Percentiles rank a stretch among this genome's conserved stretches.
Conservation (phyloP, 2,113 vertebrate species). For the Cyanistes caeruleus region DNA sequence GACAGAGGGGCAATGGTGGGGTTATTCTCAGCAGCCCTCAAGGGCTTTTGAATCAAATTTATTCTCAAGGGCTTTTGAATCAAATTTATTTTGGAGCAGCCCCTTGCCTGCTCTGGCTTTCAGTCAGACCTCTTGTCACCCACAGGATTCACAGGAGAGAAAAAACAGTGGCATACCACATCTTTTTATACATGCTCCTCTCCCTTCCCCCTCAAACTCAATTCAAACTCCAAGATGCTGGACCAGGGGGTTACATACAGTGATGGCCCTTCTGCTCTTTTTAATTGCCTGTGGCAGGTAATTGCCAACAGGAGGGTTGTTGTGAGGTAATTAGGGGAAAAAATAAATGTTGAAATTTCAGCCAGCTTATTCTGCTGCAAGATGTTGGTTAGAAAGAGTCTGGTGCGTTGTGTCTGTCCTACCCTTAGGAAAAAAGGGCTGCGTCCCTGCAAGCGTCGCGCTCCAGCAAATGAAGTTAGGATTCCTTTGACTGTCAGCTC, state of each 20-base stretch:
- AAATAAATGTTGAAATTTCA: neutral
- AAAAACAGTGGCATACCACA: neutral
- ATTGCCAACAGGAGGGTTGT: neutral
- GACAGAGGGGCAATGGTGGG: neutral
- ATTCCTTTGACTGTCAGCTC: neutral
- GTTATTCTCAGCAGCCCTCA: neutral
- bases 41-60: neutral
- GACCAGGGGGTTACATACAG: fast-evolving
- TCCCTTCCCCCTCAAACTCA: neutral
- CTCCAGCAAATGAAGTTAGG: neutral
- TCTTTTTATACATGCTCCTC: neutral
- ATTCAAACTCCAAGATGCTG: neutral
- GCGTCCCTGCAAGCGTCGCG: fast-evolving
- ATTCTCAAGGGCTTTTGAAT: neutral
- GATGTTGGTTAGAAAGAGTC: neutral
- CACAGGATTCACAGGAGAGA: neutral
- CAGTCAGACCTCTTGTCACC: neutral
- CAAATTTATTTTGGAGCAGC: neutral
- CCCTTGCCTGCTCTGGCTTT: neutral
- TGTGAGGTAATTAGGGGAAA: neutral
- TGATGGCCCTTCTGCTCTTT: neutral
- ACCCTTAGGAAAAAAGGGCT: neutral
- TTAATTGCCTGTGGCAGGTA: neutral
- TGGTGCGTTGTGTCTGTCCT: neutral
- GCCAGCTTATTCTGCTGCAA: neutral